Percentiles rank a stretch among this genome's conserved stretches.
phyloP scores from a whole-genome alignment of 2,113 vertebrate species.

The Gallinago undulata region DNA sequence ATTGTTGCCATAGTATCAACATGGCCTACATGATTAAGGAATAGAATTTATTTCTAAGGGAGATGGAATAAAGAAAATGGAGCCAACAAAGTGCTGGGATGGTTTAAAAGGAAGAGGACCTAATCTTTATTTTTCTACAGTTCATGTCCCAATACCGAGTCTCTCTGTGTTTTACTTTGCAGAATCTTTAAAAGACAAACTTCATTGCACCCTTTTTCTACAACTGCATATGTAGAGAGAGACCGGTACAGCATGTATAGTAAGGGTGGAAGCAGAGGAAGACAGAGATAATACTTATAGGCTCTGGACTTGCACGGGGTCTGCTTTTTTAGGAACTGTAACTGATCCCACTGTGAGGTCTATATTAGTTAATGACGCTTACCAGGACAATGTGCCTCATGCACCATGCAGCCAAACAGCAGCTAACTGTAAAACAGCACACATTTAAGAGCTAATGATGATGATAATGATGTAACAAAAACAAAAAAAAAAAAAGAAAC shows the following conservation, averaged over 20 bases:
- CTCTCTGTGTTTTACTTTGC: background rate
- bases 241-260: background rate
- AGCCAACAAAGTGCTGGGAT: background rate
- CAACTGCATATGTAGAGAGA: background rate
- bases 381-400: conserved; percentile 88
- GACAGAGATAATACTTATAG: background rate
- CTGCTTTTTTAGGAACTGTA: conserved; percentile 27
- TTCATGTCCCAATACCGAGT: background rate
- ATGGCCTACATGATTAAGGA: background rate
- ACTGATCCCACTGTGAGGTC: conserved; percentile 64
- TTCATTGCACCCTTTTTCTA: background rate
- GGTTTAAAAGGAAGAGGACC: background rate
- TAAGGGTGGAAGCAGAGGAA: background rate
- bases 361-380: conserved; percentile 82
- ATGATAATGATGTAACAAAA: conserved; percentile 39
- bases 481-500: conserved; percentile 2
- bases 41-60: background rate
- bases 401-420: conserved; percentile 95
- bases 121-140: background rate
- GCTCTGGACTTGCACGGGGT: background rate
- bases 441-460: conserved; percentile 79
- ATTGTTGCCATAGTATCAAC: conserved; percentile 28
- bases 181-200: background rate
- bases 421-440: conserved; percentile 98
- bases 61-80: background rate